Evolutionary conservation across 2,888 invertebrate species (phyloP), one percentile per base, ranked within the genome.

Genomic region (Sipha maydis): DNA sequence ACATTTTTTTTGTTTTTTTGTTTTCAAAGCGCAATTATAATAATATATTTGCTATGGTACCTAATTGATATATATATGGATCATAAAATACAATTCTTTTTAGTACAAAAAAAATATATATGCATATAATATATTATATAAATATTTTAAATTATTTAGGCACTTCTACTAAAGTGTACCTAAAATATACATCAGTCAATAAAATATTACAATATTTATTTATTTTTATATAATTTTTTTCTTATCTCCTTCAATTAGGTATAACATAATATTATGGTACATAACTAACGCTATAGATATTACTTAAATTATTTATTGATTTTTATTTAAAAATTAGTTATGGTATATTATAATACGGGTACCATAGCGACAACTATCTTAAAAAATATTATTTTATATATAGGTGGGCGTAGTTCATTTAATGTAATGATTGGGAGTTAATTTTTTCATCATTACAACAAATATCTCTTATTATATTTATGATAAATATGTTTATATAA

Each of bases 341-440:
- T 2, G 28, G 84, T 83, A 34, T 83, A 78, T 31, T 61, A 67
- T 34, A 79, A 79, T 71, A 56, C 21, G 38, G 80, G 80, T 88
- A 88, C 88, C 88, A 88, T 88, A 88, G 88, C 86, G 17, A 86
- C 38, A 73, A 80, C 88, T 75, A 88, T 82, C 67, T 88, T 82
- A 80, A 88, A 82, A 41, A 86, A 77, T 54, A 79, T 17, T 84
- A 84, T 83, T 38, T 83, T 56, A 82, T 82, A 69, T 86, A 79
- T 61, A 86, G 86, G 86, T 86, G 86, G 80, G 86, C 67, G 21
- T 31, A 80, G 88, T 88, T 88, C 80, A 82, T 73, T 71, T 54
- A 79, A 54, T 77, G 67, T 80, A 25, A 61, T 80, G 79, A 86
- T 86, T 73, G 86, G 73, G 80, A 86, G 86, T 86, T 79, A 61